A percentile compares a stretch with the other conserved stretches of the same genome.
These are phyloP conservation scores for Mesorhabditis spiculigera DNA, from an alignment of 2,888 invertebrate genomes.

Conservation along the genomic window DNA sequence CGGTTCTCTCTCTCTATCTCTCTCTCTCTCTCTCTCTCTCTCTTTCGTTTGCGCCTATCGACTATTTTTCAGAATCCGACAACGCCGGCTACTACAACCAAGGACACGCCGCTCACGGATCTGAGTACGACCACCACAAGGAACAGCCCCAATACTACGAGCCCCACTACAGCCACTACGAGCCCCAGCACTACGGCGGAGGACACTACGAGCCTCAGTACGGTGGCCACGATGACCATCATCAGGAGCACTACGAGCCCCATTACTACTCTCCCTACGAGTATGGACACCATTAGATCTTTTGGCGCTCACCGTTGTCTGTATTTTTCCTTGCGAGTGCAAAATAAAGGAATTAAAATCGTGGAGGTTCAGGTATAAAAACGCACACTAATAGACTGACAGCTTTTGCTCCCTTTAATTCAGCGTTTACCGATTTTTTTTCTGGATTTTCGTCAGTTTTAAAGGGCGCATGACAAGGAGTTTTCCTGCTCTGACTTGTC, in stretches of 20 bases:
- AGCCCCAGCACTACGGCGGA: slow-evolving; percentile 27
- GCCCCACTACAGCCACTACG: too few relatives aligned
- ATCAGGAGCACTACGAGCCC: not conserved
- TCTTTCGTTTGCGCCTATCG: too few relatives aligned
- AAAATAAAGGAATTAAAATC: too few relatives aligned
- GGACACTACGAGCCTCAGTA: slow-evolving; percentile 11
- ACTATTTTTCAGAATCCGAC: slow-evolving; percentile 23
- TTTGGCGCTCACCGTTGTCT: not conserved
- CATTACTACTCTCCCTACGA: not conserved
- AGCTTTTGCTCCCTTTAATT: too few relatives aligned
- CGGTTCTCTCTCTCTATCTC: too few relatives aligned
- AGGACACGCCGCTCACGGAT: slow-evolving; percentile 36
- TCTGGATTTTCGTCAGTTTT: too few relatives aligned
- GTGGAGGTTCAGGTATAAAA: too few relatives aligned
- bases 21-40: too few relatives aligned
- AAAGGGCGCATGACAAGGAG: too few relatives aligned
- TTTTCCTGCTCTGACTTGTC: too few relatives aligned
- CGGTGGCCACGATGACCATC: not conserved
- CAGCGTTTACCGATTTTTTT: too few relatives aligned
- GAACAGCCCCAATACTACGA: slow-evolving; percentile 17
- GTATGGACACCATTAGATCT: not conserved
- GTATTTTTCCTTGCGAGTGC: not conserved
- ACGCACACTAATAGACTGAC: too few relatives aligned
- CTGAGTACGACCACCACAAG: slow-evolving; percentile 28
- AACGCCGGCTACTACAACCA: slow-evolving; percentile 36